Percentiles rank a stretch among this genome's conserved stretches.
Evolutionary conservation across 2,113 vertebrate species (phyloP).

Genomic region (Sinocyclocheilus grahami): DNA sequence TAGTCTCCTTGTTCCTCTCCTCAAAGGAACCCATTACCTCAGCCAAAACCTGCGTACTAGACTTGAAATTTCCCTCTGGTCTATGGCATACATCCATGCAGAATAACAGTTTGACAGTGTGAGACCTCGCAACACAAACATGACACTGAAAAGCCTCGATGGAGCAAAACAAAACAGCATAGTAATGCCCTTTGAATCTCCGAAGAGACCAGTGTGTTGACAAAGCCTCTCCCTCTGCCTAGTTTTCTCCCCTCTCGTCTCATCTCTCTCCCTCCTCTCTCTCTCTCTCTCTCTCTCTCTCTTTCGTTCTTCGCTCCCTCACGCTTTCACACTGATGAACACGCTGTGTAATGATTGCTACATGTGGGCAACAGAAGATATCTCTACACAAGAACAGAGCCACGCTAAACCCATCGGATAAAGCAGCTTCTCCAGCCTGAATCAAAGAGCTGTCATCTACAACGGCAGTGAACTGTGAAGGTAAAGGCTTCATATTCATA

Average conservation of each 20-base stretch:
- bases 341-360: conserved; percentile 65
- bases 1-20: neutral
- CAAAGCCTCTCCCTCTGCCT: conserved; percentile 54
- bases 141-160: neutral
- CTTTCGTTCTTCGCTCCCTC: conserved; percentile 36
- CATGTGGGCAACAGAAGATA: conserved; percentile 70
- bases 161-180: neutral
- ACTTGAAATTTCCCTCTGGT: conserved; percentile 10
- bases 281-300: conserved; percentile 36
- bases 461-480: conserved; percentile 61
- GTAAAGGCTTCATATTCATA: conserved; percentile 63
- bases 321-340: conserved; percentile 71
- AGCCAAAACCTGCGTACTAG: conserved; percentile 12
- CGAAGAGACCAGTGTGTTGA: conserved; percentile 18
- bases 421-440: conserved; percentile 57
- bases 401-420: conserved; percentile 32
- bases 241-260: conserved; percentile 31
- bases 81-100: neutral
- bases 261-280: neutral
- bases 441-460: conserved; percentile 39
- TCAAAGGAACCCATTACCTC: conserved; percentile 35
- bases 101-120: neutral
- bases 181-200: conserved; percentile 37
- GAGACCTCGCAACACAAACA: conserved; percentile 5
- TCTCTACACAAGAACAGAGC: conserved; percentile 59